Percentiles rank a stretch among this genome's conserved stretches.
Evolutionary conservation across 2,113 vertebrate species (phyloP).

Genomic region (Budorcas taxicolor): DNA sequence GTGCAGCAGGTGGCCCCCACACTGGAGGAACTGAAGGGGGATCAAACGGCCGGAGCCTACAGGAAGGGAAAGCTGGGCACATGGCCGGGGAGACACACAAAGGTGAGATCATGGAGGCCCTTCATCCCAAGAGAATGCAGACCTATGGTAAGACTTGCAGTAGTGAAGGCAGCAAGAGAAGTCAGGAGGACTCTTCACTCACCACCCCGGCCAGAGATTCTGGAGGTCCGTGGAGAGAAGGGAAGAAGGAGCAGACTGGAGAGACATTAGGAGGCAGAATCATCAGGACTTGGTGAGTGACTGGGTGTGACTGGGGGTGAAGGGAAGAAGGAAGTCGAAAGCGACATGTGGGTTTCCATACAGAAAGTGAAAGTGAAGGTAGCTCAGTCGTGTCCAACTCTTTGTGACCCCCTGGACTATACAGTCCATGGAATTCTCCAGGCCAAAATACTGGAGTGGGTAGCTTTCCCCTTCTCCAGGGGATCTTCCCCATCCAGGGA

Average conservation of each 20-base stretch:
- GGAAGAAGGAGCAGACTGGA: not conserved
- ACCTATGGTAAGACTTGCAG: accelerated
- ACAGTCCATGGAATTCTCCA: not conserved
- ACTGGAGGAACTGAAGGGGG: not conserved
- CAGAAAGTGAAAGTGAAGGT: not conserved
- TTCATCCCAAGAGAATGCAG: not conserved
- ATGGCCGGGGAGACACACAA: not conserved
- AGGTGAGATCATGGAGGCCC: not conserved
- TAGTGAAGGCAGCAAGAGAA: not conserved
- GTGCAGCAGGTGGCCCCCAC: not conserved
- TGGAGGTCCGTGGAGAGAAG: not conserved
- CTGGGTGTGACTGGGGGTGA: not conserved
- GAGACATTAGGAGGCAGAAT: not conserved
- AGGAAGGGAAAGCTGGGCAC: not conserved
- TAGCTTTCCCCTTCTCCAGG: not conserved
- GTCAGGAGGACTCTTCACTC: not conserved
- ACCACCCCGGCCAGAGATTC: not conserved
- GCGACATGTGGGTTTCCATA: not conserved
- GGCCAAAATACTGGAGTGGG: not conserved
- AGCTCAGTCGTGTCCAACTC: not conserved
- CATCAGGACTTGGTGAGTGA: not conserved
- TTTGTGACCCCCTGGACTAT: not conserved
- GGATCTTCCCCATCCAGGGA: not conserved
- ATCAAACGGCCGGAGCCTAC: not conserved
- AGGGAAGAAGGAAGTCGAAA: not conserved